Percentiles rank a stretch among this genome's conserved stretches.
These are phyloP conservation scores for Megaceryle alcyon DNA, from an alignment of 2,797 vertebrate genomes.

Conservation along the genomic window DNA sequence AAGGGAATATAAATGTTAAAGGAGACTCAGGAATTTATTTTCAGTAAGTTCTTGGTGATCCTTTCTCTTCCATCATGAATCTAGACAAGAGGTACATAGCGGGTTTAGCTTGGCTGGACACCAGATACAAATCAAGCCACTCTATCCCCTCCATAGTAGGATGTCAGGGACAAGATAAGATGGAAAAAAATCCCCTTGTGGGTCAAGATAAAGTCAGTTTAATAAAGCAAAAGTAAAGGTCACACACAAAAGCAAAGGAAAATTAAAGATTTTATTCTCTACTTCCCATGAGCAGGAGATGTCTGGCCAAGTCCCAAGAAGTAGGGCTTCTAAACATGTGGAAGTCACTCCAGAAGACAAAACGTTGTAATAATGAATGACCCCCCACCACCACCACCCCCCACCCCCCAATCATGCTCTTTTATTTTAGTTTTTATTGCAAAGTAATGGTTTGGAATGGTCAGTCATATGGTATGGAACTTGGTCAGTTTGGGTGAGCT, in stretches of 20 bases:
- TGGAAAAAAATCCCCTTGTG: background rate
- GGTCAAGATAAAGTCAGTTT: background rate
- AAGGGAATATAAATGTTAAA: background rate
- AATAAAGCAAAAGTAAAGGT: background rate
- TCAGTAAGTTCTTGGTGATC: background rate
- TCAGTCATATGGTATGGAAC: background rate
- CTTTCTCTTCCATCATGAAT: background rate
- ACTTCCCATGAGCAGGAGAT: background rate
- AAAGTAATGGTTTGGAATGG: background rate
- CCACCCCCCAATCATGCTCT: too few species aligned
- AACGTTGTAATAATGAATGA: background rate
- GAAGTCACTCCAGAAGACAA: background rate
- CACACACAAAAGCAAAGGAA: background rate
- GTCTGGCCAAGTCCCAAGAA: background rate
- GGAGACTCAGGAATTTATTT: background rate
- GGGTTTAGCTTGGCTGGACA: background rate
- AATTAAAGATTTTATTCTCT: background rate
- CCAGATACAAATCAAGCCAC: background rate
- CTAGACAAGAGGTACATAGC: background rate
- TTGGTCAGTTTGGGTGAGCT: background rate
- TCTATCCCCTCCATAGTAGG: background rate
- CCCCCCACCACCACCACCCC: too few species aligned
- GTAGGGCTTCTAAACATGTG: background rate
- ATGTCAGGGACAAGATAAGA: background rate
- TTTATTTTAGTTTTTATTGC: background rate